A percentile compares a stretch with the other conserved stretches of the same genome.
Conservation (phyloP, 53 echinoderm and acorn worm species). For the Stichopus horrens region DNA sequence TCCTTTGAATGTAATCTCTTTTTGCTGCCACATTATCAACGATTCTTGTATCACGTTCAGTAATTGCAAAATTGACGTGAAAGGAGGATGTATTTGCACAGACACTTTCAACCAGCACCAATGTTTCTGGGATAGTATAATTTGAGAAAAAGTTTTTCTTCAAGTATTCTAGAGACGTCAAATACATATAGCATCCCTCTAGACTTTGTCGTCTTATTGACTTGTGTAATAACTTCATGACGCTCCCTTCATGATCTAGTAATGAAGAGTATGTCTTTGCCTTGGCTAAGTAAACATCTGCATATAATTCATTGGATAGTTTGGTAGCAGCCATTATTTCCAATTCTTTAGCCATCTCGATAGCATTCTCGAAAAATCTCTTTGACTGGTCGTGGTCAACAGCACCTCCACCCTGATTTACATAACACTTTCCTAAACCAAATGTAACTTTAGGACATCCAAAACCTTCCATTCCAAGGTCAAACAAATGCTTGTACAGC, state of each 20-base stretch:
- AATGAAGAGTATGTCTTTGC: neutral
- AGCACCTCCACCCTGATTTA: neutral
- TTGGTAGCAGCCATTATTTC: neutral
- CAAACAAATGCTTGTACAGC: slow-evolving; percentile 9
- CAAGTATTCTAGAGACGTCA: neutral
- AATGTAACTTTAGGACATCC: neutral
- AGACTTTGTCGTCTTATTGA: neutral
- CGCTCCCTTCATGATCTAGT: neutral
- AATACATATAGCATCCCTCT: slow-evolving; percentile 12
- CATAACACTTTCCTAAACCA: slow-evolving; percentile 18
- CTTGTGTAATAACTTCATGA: neutral
- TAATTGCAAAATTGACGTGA: neutral
- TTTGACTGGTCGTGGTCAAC: neutral
- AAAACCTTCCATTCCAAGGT: neutral
- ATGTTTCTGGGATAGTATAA: neutral
- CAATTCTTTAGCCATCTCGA: neutral
- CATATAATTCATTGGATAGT: neutral
- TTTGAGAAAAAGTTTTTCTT: neutral
- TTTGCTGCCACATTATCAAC: neutral
- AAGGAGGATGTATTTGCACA: neutral
- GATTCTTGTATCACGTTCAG: neutral
- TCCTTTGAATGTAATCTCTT: neutral
- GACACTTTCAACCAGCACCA: neutral
- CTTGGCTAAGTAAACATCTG: slow-evolving; percentile 9
- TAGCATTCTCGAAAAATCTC: neutral